A percentile compares a stretch with the other conserved stretches of the same genome.
Conservation (phyloP, 2,888 invertebrate genomes). For the Tenthredo scrophulariae region DNA sequence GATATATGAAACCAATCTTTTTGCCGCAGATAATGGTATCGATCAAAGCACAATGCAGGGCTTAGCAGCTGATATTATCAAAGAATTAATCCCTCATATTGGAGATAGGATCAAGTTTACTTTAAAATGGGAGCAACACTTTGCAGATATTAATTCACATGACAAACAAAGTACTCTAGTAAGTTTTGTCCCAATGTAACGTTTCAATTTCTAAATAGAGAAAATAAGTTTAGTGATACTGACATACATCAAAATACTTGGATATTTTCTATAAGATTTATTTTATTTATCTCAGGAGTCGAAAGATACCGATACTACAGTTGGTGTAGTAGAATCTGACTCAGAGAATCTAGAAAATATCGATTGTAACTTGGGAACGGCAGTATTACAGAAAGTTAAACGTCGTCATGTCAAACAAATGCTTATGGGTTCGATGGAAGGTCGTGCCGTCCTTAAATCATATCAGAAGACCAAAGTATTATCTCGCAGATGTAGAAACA, state of each 20-base stretch:
- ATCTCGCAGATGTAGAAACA: neutral
- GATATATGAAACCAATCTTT: neutral
- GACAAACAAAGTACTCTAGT: neutral
- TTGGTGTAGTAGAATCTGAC: neutral
- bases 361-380: neutral
- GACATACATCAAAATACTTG: too few species aligned
- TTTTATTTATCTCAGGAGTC: neutral
- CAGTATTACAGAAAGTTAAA: neutral
- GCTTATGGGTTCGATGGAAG: neutral
- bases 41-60: neutral
- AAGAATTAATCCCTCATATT: neutral
- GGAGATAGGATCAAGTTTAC: neutral
- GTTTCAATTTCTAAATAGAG: neutral
- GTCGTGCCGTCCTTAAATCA: neutral
- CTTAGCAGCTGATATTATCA: neutral
- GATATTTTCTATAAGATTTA: neutral
- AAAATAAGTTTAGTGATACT: too few species aligned
- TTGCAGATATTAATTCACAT: neutral
- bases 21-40: neutral
- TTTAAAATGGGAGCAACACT: neutral
- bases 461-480: slow-evolving; percentile 2
- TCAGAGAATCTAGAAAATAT: neutral
- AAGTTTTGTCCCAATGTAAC: neutral
- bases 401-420: neutral
- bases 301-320: neutral